These are phyloP conservation scores for Melikaiella ostensackeni DNA, from an alignment of 2,888 invertebrate genomes.

Conservation along the genomic window DNA sequence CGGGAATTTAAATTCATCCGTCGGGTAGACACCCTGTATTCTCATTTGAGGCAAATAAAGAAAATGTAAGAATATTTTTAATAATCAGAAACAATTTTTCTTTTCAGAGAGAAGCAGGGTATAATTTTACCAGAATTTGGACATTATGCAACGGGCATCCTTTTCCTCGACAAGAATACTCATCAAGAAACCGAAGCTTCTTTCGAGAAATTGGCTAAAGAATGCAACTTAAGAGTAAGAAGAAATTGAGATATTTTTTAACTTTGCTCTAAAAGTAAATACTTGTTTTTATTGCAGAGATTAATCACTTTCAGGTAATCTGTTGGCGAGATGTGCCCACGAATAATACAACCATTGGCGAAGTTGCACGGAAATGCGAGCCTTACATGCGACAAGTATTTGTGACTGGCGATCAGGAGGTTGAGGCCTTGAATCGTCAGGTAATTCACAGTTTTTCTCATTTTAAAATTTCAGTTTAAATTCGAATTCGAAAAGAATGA, in stretches of 20 bases:
- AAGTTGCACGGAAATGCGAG: conserved; percentile 95
- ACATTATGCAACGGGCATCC: conserved; percentile 96
- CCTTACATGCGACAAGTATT: conserved; percentile 98
- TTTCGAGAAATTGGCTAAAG: conserved; percentile 89
- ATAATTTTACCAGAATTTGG: conserved; percentile 92
- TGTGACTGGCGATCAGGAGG: conserved; percentile 83
- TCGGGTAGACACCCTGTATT: too few relatives aligned
- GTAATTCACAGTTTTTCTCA: conserved; percentile 76
- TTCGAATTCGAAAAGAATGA: neutral
- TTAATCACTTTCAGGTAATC: conserved; percentile 80
- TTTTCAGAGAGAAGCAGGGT: conserved; percentile 86
- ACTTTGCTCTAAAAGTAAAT: neutral
- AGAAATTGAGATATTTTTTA: neutral
- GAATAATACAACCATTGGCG: conserved; percentile 90
- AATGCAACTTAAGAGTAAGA: conserved; percentile 84
- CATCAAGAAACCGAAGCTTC: conserved; percentile 88
- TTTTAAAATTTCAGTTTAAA: neutral
- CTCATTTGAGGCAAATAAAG: too few relatives aligned
- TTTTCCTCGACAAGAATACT: conserved; percentile 93
- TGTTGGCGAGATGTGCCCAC: conserved; percentile 97
- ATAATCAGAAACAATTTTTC: neutral
- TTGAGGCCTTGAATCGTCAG: conserved; percentile 82
- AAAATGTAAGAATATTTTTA: neutral
- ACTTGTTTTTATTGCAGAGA: conserved; percentile 18
- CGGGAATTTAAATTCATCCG: too few relatives aligned